Base-by-base conservation (phyloP, 2,888 invertebrate genomes). In the Sarcophaga variegata region DNA sequence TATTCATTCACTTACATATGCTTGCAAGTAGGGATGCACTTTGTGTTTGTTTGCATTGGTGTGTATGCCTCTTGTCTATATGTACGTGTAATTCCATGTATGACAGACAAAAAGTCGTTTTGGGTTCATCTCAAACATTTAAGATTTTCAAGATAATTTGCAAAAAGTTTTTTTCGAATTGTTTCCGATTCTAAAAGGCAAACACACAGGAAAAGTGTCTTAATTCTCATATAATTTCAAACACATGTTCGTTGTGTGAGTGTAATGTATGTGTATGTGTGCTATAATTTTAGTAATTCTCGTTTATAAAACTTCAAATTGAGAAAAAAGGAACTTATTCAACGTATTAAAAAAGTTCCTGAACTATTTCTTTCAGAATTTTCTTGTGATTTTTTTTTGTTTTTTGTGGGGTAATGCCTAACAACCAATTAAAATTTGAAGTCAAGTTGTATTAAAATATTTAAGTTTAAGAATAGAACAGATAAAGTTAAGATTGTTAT, bases 81-180 rank as follows among this genome's bases (percentile, higher is more conserved):
- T 59, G n/a, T 6, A 17, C 3, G 17, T 12, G 59, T 59, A 59
- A 59, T 59, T 59, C 59, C 72, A 72, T 64, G 20, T 49, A 49
- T 47, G 45, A 37, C 45, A 76, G 63, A 76, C 74, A 75, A 79
- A 37, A 83, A 63, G 59, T 69, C 69, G 74, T 83, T 6, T 54
- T 27, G 77, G 69, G 67, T 78, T 83, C 62, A 67, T 78, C 37
- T 83, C 20, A 66, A 78, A 79, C 70, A 63, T 83, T 79, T 70
- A 79, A 83, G 79, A 83, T 79, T 83, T 83, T 63, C 10, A 8
- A 74, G 83, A 79, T 74, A 83, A 75, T 83, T 79, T 83, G 69
- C 74, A 83, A 83, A 37, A 37, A 79, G 63, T 79, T 83, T 78
- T 83, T 37, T 20, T 11, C 12, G 59, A 83, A 83, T 79, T 83